Percentiles rank a stretch among this genome's conserved stretches.
Conservation (phyloP, 2,797 vertebrate species). For the Perodicticus potto region DNA sequence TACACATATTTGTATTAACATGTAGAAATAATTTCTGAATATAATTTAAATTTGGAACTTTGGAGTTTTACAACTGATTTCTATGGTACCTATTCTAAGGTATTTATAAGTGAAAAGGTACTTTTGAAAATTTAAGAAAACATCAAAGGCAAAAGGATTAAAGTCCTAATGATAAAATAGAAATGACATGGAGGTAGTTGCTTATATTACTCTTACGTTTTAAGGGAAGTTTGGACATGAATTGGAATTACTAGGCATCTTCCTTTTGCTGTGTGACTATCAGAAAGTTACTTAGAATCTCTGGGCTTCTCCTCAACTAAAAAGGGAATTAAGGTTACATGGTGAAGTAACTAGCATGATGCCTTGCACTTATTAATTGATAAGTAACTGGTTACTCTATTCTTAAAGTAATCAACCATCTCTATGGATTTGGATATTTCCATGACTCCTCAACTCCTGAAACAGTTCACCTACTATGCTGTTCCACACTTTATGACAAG, state of each 20-base stretch:
- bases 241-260: background rate
- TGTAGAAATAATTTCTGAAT: background rate
- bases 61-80: background rate
- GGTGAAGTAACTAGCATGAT: background rate
- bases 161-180: background rate
- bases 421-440: background rate
- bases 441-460: background rate
- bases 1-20: background rate
- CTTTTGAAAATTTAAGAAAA: background rate
- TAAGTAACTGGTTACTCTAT: background rate
- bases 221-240: background rate
- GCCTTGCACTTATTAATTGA: background rate
- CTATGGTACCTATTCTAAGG: background rate
- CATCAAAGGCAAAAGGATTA: background rate
- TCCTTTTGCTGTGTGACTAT: background rate
- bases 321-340: background rate
- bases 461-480: background rate
- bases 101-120: constrained; percentile 22
- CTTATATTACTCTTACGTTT: background rate
- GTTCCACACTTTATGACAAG: background rate
- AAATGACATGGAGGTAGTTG: background rate
- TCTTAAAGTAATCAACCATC: background rate
- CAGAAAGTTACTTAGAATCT: background rate
- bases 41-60: background rate
- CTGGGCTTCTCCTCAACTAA: background rate